Evolutionary conservation across 2,113 vertebrate genomes (phyloP).

Genomic region (Cnemophilus loriae): DNA sequence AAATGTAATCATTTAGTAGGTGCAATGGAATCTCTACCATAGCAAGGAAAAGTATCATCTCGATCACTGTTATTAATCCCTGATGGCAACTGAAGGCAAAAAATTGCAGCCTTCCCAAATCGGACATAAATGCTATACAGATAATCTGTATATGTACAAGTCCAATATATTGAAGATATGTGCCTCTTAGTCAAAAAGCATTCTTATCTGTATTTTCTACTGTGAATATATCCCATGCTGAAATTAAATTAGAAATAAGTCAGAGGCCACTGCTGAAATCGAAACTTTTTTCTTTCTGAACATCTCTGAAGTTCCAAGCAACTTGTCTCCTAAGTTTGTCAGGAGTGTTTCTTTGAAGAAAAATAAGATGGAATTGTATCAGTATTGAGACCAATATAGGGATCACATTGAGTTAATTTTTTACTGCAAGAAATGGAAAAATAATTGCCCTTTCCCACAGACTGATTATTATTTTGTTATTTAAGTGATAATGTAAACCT

Average conservation of each 20-base stretch:
- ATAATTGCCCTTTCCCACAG: not conserved
- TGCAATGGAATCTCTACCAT: not conserved
- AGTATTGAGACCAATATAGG: not conserved
- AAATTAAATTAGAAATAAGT: not conserved
- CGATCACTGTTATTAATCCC: not conserved
- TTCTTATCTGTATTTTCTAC: not conserved
- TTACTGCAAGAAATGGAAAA: slow-evolving; percentile 2
- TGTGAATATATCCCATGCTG: not conserved
- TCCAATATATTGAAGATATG: not conserved
- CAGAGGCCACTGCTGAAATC: not conserved
- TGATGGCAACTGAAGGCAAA: not conserved
- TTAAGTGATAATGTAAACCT: slow-evolving; percentile 65
- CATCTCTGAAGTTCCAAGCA: not conserved
- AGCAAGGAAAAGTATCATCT: not conserved
- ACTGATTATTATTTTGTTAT: slow-evolving; percentile 60
- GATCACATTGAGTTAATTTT: slow-evolving; percentile 35
- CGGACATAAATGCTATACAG: not conserved
- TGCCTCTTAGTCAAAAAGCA: not conserved
- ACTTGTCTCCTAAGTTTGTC: not conserved
- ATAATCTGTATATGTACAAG: not conserved
- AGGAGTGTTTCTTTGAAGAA: not conserved
- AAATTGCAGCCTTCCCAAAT: not conserved
- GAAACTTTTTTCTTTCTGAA: not conserved
- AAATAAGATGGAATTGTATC: not conserved
- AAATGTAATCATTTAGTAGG: not conserved